Evolutionary conservation across 2,888 invertebrate genomes (phyloP), one percentile per base, ranked within the genome.

Genomic region (Limnephilus lunatus): DNA sequence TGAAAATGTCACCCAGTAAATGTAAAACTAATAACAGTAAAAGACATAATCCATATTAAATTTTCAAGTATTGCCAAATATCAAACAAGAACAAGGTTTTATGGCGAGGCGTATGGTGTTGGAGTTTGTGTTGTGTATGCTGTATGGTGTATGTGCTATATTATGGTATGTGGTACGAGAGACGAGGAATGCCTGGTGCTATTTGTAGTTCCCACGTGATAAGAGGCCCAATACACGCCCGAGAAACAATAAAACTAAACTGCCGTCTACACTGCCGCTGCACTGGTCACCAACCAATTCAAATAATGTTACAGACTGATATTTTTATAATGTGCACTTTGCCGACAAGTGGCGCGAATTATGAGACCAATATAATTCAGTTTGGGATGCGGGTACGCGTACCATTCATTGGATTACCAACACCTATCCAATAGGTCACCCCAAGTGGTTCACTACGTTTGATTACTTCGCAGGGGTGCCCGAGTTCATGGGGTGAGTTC

Each of bases 121-220:
- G 83, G 83, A 31, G 9, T 32, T 83, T 35, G 35, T n/a, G n/a
- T n/a, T n/a, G 35, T 32, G 85, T 15, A 4, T 85, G 48, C 44
- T 25, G 39, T 15, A 39, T 39, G 35, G 25, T 32, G 82, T 82
- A 39, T 85, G 32, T n/a, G 32, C 19, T 85, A 19, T 85, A 25
- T 32, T 85, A 25, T 32, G 80, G 39, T 32, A 81, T 35, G 35
- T 89, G 81, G 88, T 89, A 80, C 88, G 81, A 80, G 68, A 81
- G 88, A 48, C 89, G 89, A 91, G 91, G 91, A 91, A 91, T 91
- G 88, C 53, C 85, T 30, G 80, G 86, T 32, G 31, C 80, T 93
- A 90, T 93, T 93, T 93, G 93, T 89, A 90, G 91, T 93, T 93
- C 93, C 92, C 93, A 93, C 93, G 93, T 93, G 93, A 93, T 93